Evolutionary conservation across 2,888 invertebrate species (phyloP), one percentile per base, ranked within the genome.

Genomic region (Lysandra coridon): DNA sequence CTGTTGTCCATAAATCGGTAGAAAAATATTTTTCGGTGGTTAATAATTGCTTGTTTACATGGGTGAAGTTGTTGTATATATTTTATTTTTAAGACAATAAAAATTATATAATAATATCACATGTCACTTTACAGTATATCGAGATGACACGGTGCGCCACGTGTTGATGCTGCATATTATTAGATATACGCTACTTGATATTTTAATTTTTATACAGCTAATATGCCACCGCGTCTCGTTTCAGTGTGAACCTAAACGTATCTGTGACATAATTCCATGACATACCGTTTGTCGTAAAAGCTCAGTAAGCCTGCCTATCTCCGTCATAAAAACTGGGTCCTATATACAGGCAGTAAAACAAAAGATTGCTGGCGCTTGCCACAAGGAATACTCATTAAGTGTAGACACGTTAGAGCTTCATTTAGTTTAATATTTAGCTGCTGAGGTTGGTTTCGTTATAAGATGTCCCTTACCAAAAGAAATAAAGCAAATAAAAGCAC

Each of bases 221-320:
- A 57, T 57, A 57, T 57, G 14, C 53, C 4, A 57, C 53, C 23
- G 6, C 62, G 2, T 23, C 62, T 62, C 23, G 23, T 62, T 62
- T 62, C 62, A 1, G 23, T 62, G 62, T 62, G 7, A 62, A 23
- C 6, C 7, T 5, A 62, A 23, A 30, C 75, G 49, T 23, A 49
- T 33, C 49, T 44, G 33, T 57, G 76, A 57, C 76, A 33, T 14
- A 57, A 76, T 76, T 57, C 53, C 76, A 33, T 53, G 33, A 57
- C 76, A 76, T 76, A 76, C 76, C 76, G 76, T 76, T 76, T 53
- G 57, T 57, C 76, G 53, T 76, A 76, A 76, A 76, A 57, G 57
- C 57, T 37, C 33, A 30, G 53, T 76, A 76, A 76, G 76, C 76
- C 53, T 53, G 49, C 75, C 76, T 76, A 76, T 76, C 76, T 76